These are phyloP conservation scores for Paraescarpia echinospica DNA, from an alignment of 1,140 invertebrate genomes.

Conservation along the genomic window DNA sequence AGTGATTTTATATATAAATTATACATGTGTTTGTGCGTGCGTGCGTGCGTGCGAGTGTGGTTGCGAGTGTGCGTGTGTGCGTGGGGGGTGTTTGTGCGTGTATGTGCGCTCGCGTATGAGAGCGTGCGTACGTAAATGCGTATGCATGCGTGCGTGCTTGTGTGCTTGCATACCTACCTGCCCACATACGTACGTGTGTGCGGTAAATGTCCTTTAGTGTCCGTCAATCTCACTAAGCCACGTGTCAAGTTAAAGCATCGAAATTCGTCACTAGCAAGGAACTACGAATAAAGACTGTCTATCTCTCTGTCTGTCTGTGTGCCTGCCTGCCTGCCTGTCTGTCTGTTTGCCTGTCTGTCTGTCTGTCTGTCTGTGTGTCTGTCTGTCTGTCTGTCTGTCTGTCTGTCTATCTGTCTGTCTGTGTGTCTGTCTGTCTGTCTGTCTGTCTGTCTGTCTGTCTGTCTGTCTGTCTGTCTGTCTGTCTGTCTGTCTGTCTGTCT, in stretches of 20 bases:
- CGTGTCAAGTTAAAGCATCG: neutral
- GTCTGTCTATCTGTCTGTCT: conserved; percentile 10
- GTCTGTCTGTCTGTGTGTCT: conserved; percentile 24
- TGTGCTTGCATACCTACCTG: neutral
- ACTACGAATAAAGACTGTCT: neutral
- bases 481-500: conserved; percentile 22
- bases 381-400: conserved; percentile 26
- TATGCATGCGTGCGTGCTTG: conserved; percentile 11
- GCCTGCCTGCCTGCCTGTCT: conserved; percentile 11
- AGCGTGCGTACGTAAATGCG: neutral
- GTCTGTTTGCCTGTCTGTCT: conserved; percentile 20
- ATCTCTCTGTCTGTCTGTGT: conserved; percentile 13
- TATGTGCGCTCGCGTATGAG: too few relatives aligned
- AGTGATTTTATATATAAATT: too few relatives aligned
- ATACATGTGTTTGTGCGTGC: too few relatives aligned
- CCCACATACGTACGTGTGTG: too few relatives aligned
- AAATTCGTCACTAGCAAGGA: neutral
- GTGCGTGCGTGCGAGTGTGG: too few relatives aligned
- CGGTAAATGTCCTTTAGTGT: too few relatives aligned
- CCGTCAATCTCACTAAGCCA: too few relatives aligned
- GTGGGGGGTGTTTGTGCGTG: too few relatives aligned
- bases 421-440: conserved; percentile 14
- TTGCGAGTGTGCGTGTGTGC: too few relatives aligned
- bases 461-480: conserved; percentile 24
- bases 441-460: conserved; percentile 20